Base-by-base conservation (phyloP, 2,113 vertebrate species). In the Fregata magnificens region DNA sequence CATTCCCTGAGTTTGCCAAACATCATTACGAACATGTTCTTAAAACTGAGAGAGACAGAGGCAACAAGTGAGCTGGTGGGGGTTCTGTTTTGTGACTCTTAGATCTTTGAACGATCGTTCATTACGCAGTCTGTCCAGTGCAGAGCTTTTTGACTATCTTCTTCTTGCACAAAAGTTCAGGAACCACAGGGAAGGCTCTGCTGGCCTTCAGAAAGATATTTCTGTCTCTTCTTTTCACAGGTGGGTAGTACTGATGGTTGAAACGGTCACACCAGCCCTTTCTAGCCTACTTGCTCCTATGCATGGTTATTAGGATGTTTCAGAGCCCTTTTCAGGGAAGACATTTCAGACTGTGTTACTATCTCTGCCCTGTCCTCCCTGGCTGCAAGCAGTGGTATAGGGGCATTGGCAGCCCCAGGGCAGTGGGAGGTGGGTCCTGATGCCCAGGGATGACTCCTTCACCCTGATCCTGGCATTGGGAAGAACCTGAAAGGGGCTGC, bases 21-120 rank as follows among this genome's bases (percentile, higher is more conserved):
- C 9, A 36, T 47, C 11, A 36, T n/a, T 67, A 44, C 52, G n/a
- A 40, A 26, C 21, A 7, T 34, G 13, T 3, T 58, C 6, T 32
- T 44, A 25, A 49, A 87, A 29, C 11, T 17, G 7, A 9, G 59
- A 40, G 53, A 58, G 20, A 38, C 7, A 19, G 71, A 67, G 17
- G 11, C 12, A 36, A 55, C 28, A n/a, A 71, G 15, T 1, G 40
- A 58, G 11, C 11, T 67, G 20, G 25, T 79, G 44, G 28, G 28
- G 16, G 49, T 88, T 63, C 49, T 86, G 26, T 4, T 58, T 74
- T 34, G 18, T 83, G 53, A 44, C 32, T 56, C 26, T 47, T 70
- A 3, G 14, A 9, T 56, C 26, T 47, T 70, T 3, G 14, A 9
- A 21, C 44, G 19, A 10, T 29, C 1, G 0, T 52, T 70, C n/a